phyloP scores from a whole-genome alignment of 1,140 invertebrate genomes.

The Brachionus asplanchnoidis region DNA sequence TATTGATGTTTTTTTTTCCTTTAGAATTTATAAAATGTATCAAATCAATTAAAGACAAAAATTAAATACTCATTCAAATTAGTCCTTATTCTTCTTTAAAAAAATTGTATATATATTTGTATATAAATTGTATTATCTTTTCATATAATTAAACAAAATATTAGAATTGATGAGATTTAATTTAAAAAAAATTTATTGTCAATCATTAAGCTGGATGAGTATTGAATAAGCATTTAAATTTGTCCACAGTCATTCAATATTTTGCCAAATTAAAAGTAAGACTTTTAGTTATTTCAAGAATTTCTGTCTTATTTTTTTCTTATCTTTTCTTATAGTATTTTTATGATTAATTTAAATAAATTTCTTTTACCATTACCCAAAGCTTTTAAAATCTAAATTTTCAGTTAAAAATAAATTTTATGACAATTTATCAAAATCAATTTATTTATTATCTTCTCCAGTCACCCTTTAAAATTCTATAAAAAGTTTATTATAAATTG shows the following conservation, averaged over 20 bases:
- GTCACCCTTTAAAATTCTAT: constrained; percentile 60
- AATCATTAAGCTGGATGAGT: neutral
- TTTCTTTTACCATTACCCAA: too few relatives aligned
- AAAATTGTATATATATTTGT: neutral
- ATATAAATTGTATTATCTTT: neutral
- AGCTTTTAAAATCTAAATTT: too few relatives aligned
- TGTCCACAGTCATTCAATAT: neutral
- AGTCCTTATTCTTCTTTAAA: neutral
- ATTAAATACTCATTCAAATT: neutral
- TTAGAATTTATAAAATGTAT: neutral
- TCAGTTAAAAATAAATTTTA: too few relatives aligned
- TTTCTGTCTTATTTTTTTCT: too few relatives aligned
- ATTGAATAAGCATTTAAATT: neutral
- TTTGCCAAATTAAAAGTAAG: neutral
- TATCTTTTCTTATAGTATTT: too few relatives aligned
- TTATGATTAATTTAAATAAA: too few relatives aligned
- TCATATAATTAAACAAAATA: neutral
- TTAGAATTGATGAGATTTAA: neutral
- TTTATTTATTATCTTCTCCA: constrained; percentile 2
- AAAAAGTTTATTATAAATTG: constrained; percentile 99
- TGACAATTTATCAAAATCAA: neutral
- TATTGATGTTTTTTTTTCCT: neutral
- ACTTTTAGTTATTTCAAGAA: neutral
- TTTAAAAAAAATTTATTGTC: neutral
- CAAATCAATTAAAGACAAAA: neutral